Evolutionary conservation across 1,140 invertebrate genomes (phyloP).

Genomic region (Acromyrmex heyeri): DNA sequence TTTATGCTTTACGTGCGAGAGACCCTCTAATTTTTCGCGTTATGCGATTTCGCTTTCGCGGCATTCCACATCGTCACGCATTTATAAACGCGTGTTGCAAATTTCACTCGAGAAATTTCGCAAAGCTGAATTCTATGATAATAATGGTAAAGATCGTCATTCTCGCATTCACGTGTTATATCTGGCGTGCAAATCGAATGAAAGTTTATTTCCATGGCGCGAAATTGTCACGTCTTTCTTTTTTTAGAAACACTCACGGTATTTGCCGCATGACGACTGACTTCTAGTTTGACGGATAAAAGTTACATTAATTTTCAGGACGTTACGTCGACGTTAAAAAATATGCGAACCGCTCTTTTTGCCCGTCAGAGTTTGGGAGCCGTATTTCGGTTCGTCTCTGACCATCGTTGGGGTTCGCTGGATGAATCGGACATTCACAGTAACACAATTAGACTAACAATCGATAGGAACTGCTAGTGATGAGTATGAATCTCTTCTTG

Average conservation of each 20-base stretch:
- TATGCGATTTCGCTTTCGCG: slow-evolving; percentile 23
- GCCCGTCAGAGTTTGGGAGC: slow-evolving; percentile 80
- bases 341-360: slow-evolving; percentile 84
- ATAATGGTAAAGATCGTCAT: slow-evolving; percentile 58
- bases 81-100: slow-evolving; percentile 26
- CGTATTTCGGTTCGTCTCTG: slow-evolving; percentile 80
- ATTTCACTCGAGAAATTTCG: slow-evolving; percentile 25
- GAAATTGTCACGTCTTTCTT: slow-evolving; percentile 60
- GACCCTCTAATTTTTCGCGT: slow-evolving; percentile 26
- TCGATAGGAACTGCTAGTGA: slow-evolving; percentile 82
- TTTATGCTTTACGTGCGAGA: not conserved
- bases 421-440: slow-evolving; percentile 85
- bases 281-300: slow-evolving; percentile 78
- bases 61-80: not conserved
- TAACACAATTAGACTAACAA: slow-evolving; percentile 86
- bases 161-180: slow-evolving; percentile 41
- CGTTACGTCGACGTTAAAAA: slow-evolving; percentile 83
- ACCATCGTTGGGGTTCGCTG: slow-evolving; percentile 75
- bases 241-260: slow-evolving; percentile 62
- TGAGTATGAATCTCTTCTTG: slow-evolving; percentile 77
- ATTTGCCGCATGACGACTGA: slow-evolving; percentile 64
- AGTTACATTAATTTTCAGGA: slow-evolving; percentile 82
- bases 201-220: slow-evolving; percentile 63
- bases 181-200: slow-evolving; percentile 43
- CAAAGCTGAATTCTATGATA: slow-evolving; percentile 48